Conservation (phyloP, 2,113 vertebrate species). For the Ceratotherium simum region DNA sequence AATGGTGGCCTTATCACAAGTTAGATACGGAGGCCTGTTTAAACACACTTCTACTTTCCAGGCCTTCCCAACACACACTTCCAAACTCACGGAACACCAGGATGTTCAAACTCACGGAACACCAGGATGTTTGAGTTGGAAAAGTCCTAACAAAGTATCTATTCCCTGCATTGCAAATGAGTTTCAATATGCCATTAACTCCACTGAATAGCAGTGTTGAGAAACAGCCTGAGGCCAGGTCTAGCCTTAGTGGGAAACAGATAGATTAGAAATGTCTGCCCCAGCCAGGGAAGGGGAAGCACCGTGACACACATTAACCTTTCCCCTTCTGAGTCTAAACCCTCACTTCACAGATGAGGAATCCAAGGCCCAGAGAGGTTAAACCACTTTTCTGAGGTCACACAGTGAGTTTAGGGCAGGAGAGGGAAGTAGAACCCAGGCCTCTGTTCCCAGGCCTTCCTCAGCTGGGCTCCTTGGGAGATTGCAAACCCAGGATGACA, state of each 20-base stretch:
- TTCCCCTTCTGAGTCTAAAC: not conserved
- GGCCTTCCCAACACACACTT: not conserved
- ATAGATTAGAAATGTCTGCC: not conserved
- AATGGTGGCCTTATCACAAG: not conserved
- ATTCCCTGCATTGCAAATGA: not conserved
- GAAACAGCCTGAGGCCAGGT: not conserved
- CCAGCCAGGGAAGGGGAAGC: not conserved
- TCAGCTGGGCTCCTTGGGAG: not conserved
- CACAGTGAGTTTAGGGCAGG: not conserved
- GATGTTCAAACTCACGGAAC: not conserved
- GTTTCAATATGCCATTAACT: not conserved
- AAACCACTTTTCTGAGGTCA: slow-evolving; percentile 12
- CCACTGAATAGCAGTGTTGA: not conserved
- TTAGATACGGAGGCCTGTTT: not conserved
- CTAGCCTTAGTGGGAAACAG: not conserved
- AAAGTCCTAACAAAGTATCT: slow-evolving; percentile 19
- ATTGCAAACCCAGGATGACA: not conserved
- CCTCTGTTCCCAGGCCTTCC: not conserved
- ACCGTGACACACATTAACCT: not conserved
- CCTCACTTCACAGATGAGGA: not conserved
- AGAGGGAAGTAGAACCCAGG: not conserved
- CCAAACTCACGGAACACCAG: not conserved
- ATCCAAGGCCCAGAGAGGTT: not conserved
- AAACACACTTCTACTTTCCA: not conserved
- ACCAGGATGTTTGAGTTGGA: not conserved